These are phyloP conservation scores for Motacilla tschutschensis DNA, from an alignment of 2,113 vertebrate genomes.

Conservation along the genomic window DNA sequence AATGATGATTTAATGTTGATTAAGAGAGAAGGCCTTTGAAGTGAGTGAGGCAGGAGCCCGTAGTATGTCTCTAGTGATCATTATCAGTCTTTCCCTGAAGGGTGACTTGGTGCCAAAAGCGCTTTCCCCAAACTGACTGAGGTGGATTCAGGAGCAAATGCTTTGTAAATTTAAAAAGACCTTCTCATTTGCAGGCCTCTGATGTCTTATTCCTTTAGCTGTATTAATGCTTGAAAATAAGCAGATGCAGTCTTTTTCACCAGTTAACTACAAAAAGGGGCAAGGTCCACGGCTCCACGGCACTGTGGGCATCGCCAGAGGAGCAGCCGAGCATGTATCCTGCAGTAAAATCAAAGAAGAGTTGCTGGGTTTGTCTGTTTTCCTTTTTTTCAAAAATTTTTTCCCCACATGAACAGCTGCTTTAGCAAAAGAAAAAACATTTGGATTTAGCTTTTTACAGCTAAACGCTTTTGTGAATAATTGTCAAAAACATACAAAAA, in stretches of 20 bases:
- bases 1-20: conserved; percentile 85
- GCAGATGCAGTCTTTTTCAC: conserved; percentile 77
- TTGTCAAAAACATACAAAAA: conserved; percentile 42
- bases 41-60: conserved; percentile 71
- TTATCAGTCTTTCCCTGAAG: conserved; percentile 80
- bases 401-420: conserved; percentile 38
- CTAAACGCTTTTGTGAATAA: conserved; percentile 17
- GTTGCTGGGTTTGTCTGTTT: neutral
- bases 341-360: conserved; percentile 70
- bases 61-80: conserved; percentile 76
- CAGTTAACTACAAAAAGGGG: conserved; percentile 66
- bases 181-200: conserved; percentile 76
- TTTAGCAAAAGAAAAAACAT: conserved; percentile 21
- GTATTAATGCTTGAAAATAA: conserved; percentile 81
- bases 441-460: conserved; percentile 41
- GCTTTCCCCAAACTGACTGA: conserved; percentile 74
- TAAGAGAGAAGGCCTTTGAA: conserved; percentile 80
- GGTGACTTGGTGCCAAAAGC: conserved; percentile 78
- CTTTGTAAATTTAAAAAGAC: conserved; percentile 78
- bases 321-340: conserved; percentile 45
- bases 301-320: conserved; percentile 57
- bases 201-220: conserved; percentile 82
- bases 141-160: conserved; percentile 77
- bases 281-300: conserved; percentile 53
- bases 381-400: neutral